Conservation (phyloP, 2,888 invertebrate genomes). For the Trimorus sp. region DNA sequence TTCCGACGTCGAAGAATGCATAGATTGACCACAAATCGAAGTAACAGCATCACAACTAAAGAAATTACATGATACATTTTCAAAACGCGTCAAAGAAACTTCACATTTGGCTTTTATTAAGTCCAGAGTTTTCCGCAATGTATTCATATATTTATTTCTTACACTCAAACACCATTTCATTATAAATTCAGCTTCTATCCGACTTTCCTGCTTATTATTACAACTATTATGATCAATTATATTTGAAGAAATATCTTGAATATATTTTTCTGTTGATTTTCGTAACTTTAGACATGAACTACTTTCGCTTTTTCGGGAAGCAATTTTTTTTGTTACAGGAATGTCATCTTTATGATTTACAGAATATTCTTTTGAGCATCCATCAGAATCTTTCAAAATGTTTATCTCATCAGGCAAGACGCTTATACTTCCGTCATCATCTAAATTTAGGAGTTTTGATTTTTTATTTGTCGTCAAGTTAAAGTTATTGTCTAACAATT, state of each 20-base stretch:
- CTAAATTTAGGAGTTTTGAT: neutral
- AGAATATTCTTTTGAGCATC: neutral
- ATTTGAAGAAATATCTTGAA: slow-evolving; percentile 1
- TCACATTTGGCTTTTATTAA: slow-evolving; percentile 8
- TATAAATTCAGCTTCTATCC: slow-evolving; percentile 3
- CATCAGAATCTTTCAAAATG: neutral
- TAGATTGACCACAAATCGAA: slow-evolving; percentile 7
- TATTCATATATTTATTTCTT: neutral
- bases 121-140: neutral
- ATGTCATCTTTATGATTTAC: neutral
- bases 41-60: neutral
- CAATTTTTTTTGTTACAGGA: neutral
- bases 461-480: neutral
- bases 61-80: neutral
- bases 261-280: slow-evolving; percentile 5
- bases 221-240: neutral
- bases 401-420: neutral
- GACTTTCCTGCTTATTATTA: neutral
- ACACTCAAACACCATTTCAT: slow-evolving; percentile 7
- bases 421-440: neutral
- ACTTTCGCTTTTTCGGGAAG: neutral
- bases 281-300: neutral
- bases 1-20: slow-evolving; percentile 9
- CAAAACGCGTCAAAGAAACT: slow-evolving; percentile 8
- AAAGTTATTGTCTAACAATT: no score